phyloP scores from a whole-genome alignment of 2,113 vertebrate genomes.

The Asarcornis scutulata region DNA sequence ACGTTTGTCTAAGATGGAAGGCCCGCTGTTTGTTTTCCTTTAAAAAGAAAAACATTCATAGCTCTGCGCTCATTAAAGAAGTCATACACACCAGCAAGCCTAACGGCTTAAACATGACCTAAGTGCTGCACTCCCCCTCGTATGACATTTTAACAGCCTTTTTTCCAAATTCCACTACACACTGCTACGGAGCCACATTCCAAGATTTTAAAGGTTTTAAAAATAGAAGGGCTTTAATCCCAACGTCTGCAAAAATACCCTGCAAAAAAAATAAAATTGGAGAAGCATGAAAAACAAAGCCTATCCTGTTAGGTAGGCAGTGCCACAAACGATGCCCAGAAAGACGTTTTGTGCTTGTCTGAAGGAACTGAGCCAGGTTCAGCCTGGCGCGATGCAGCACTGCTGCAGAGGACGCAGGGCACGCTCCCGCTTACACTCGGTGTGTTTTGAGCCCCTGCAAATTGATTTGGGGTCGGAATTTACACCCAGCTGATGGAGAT shows the following conservation, averaged over 20 bases:
- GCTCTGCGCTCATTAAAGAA: neutral
- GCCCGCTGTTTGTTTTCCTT: neutral
- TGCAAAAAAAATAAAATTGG: neutral
- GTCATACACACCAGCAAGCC: neutral
- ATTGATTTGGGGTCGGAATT: neutral
- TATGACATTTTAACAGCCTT: neutral
- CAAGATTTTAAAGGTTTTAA: neutral
- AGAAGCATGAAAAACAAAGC: neutral
- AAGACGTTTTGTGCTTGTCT: neutral
- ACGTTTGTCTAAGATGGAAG: neutral
- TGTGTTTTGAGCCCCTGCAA: neutral
- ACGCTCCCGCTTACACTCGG: neutral
- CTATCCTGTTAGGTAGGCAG: neutral
- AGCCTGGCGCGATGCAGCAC: fast-evolving
- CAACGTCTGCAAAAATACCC: neutral
- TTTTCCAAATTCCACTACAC: neutral
- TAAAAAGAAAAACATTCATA: neutral
- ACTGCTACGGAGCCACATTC: neutral
- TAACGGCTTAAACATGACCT: neutral
- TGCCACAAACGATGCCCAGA: neutral
- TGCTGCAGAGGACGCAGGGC: neutral
- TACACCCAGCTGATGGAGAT: neutral
- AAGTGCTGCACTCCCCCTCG: neutral
- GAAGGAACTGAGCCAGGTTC: fast-evolving
- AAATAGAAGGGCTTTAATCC: constrained; percentile 22